Conservation (phyloP, 2,797 vertebrate species). For the Premnoplex brunnescens region DNA sequence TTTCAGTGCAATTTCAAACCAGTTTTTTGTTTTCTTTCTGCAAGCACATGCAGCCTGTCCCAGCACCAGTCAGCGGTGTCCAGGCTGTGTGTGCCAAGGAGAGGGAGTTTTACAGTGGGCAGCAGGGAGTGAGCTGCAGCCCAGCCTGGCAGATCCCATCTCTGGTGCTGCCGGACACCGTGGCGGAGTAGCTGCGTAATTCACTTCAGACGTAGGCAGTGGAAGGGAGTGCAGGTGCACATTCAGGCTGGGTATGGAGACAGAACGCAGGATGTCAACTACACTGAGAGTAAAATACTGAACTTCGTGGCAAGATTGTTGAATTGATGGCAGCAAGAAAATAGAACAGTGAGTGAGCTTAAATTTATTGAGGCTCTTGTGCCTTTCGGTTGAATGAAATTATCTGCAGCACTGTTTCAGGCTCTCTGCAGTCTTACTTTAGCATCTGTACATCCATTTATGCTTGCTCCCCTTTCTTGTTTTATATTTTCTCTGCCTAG, state of each 20-base stretch:
- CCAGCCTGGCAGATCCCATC: background rate
- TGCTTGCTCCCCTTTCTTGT: background rate
- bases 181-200: background rate
- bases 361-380: background rate
- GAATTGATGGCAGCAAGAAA: background rate
- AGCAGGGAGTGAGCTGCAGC: background rate
- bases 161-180: background rate
- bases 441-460: background rate
- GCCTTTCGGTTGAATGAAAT: background rate
- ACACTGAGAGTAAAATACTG: background rate
- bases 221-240: background rate
- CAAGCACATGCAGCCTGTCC: background rate
- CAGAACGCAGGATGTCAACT: background rate
- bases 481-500: background rate
- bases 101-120: background rate
- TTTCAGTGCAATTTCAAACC: background rate
- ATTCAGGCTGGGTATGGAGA: background rate
- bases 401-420: background rate
- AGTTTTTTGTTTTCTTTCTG: background rate
- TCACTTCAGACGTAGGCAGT: fast-evolving
- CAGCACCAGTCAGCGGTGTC: background rate
- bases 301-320: background rate
- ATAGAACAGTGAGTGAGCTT: background rate
- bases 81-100: background rate
- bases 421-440: background rate